Base-by-base conservation (phyloP, 2,113 vertebrate genomes). In the Cricetomys ansorgei region DNA sequence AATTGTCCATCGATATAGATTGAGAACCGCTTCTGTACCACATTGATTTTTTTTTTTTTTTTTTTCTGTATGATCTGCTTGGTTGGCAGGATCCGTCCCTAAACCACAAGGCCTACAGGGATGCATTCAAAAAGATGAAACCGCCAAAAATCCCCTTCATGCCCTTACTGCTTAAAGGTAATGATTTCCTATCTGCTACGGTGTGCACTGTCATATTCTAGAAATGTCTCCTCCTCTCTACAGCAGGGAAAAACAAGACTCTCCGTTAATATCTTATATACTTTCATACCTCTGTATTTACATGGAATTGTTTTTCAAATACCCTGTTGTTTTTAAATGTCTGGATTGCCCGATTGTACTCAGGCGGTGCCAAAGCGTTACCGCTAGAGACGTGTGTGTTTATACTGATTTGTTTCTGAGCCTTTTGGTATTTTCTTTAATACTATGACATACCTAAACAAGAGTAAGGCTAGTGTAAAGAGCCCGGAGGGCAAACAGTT, bases 101-200 rank as follows among this genome's bases (percentile, higher is more conserved):
- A 97, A 99, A 99, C 98, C 99, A 99, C 98, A 99, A 99, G 98
- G 99, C 99, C 98, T 99, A 99, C 98, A 99, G 99, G 98, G 99
- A 99, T 94, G 98, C 99, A 77, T 99, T 99, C 98, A 99, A 99
- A 98, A 99, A 99, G 98, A 99, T 99, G 99, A 99, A 99, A 97
- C 99, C 99, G 53, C 99, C 99, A 6, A 99, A 99, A 98, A 99
- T 99, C 87, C 99, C 99, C 31, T 99, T 99, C 98, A 99, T 99
- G 99, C 99, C 99, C 89, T 98, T 99, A 98, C 98, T 99, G 83
- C 98, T 99, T 93, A 99, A 99, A 99, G 99, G 99, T 99, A 98
- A 94, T 62, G 21, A 73, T 96, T 95, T 93, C 45, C 81, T 95
- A 10, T 77, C n/a, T 87, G 92, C 76, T 93, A 80, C 62, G 0